A percentile compares a stretch with the other conserved stretches of the same genome.
Evolutionary conservation across 2,888 invertebrate genomes (phyloP).

Genomic region (Scelioninae gen. 1): DNA sequence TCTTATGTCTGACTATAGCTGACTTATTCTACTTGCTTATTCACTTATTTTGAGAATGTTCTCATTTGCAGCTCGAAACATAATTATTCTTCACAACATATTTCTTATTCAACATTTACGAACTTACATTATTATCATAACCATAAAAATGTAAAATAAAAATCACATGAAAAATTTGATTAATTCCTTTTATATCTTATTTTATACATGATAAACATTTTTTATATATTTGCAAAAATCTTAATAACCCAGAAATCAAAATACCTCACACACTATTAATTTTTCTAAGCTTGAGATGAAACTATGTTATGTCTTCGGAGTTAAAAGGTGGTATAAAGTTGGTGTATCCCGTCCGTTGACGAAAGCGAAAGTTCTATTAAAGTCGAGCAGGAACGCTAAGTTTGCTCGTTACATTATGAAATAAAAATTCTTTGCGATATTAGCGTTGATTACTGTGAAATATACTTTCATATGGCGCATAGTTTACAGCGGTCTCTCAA

Average conservation of each 20-base stretch:
- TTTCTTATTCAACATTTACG: no score
- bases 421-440: slow-evolving; percentile 49
- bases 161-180: no score
- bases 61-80: neutral
- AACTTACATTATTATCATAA: no score
- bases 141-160: no score
- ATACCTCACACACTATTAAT: neutral
- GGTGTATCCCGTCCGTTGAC: slow-evolving; percentile 14
- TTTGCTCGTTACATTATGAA: slow-evolving; percentile 41
- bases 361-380: slow-evolving; percentile 57
- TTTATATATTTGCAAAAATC: no score
- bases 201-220: no score
- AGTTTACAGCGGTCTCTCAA: neutral
- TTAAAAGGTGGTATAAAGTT: slow-evolving; percentile 38
- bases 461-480: slow-evolving; percentile 29
- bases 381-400: slow-evolving; percentile 43
- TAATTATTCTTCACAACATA: neutral
- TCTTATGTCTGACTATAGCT: slow-evolving; percentile 23
- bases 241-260: neutral
- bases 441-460: slow-evolving; percentile 45
- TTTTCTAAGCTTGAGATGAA: neutral
- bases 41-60: neutral
- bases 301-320: slow-evolving; percentile 10
- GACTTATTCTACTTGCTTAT: slow-evolving; percentile 12
- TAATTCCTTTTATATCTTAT: no score